Conservation (phyloP, 92 coral and sea anemone species). For the Muricea muricata region DNA sequence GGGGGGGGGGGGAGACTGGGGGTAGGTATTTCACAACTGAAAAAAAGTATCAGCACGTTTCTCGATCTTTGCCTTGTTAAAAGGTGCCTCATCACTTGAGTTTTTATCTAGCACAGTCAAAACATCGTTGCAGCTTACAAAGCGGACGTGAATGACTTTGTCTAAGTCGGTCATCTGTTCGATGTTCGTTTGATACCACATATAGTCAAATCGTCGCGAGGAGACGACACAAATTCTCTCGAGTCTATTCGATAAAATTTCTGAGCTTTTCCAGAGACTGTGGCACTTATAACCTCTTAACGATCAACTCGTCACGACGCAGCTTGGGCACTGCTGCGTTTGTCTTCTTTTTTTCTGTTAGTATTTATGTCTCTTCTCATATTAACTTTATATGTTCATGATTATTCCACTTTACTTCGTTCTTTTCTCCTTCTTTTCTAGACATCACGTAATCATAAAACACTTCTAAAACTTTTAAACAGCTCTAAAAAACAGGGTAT, state of each 20-base stretch:
- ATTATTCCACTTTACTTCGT: neutral
- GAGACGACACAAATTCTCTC: neutral
- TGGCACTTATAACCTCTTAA: neutral
- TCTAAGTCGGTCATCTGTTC: slow-evolving; percentile 14
- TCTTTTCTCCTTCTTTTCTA: neutral
- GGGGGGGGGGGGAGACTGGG: too few relatives aligned
- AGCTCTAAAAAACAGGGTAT: too few relatives aligned
- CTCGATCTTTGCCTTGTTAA: neutral
- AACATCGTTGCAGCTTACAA: slow-evolving; percentile 14
- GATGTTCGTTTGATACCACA: neutral
- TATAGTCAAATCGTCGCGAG: neutral
- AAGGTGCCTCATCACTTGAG: neutral
- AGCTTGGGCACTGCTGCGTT: neutral
- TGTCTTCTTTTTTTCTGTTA: neutral
- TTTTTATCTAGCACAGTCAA: neutral
- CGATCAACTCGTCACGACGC: neutral
- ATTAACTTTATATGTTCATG: neutral
- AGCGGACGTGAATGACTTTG: slow-evolving; percentile 16
- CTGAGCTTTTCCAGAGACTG: neutral
- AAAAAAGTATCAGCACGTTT: neutral
- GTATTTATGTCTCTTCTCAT: neutral
- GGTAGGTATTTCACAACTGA: neutral
- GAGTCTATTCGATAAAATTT: neutral
- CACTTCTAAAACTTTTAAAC: too few relatives aligned
- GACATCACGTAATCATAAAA: too few relatives aligned